Conservation (phyloP, 2,113 vertebrate genomes). For the Pterophyllum scalare region DNA sequence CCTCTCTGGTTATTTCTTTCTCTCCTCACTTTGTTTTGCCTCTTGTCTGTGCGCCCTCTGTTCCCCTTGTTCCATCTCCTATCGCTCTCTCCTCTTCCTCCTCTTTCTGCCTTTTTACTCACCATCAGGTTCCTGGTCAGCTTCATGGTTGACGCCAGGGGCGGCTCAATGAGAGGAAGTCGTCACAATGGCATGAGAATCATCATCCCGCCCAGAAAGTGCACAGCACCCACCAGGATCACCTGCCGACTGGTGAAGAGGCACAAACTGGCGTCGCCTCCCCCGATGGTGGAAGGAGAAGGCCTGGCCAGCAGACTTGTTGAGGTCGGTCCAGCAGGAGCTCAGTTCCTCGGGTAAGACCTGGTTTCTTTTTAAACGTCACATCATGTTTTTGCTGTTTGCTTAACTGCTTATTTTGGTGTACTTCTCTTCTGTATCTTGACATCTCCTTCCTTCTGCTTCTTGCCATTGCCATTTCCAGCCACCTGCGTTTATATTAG, state of each 20-base stretch:
- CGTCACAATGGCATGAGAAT: conserved; percentile 98
- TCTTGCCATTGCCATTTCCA: conserved; percentile 66
- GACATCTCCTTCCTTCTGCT: conserved; percentile 56
- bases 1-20: background rate
- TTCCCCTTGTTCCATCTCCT: background rate
- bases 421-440: conserved; percentile 40
- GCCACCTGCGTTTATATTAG: conserved; percentile 55
- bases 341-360: conserved; percentile 97
- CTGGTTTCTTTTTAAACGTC: background rate
- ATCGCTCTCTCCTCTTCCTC: background rate
- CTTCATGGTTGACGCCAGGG: conserved; percentile 98
- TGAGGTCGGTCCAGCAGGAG: conserved; percentile 97
- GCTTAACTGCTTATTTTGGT: conserved; percentile 26
- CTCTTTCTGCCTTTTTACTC: background rate
- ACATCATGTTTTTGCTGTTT: background rate
- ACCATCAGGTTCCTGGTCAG: conserved; percentile 93
- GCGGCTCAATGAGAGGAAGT: conserved; percentile 98
- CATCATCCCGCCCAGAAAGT: conserved; percentile 97
- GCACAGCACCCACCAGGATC: conserved; percentile 96
- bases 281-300: conserved; percentile 99
- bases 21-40: conserved; percentile 18
- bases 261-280: conserved; percentile 94
- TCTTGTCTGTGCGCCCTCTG: background rate
- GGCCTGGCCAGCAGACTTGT: conserved; percentile 96
- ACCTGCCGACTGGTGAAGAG: conserved; percentile 97